Evolutionary conservation across 1,140 invertebrate genomes (phyloP), one percentile per base, ranked within the genome.

Genomic region (Drosophila busckii): DNA sequence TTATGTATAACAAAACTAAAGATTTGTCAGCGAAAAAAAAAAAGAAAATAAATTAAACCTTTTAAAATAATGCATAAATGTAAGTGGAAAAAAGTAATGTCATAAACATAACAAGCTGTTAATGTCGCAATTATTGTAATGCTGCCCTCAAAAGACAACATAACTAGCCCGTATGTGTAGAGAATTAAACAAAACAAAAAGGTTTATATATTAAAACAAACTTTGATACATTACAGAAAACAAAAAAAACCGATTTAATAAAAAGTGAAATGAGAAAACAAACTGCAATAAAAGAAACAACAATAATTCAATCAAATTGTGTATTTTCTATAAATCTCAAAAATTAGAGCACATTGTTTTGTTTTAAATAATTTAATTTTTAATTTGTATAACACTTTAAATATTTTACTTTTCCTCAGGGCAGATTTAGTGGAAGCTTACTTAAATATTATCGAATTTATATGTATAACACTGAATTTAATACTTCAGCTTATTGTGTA

Each of bases 161-260:
- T 45, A 28, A 54, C 52, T 73, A 73, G 67, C 62, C 68, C 40
- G 52, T 73, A 71, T 67, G 46, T 76, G 56, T 80, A 82, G 68
- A 65, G 41, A 68, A 73, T 65, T 73, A 82, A 75, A 22, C n/a
- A 53, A 35, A 53, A 48, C 48, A 78, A 45, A 49, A 53, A 62
- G 34, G 32, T 50, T 34, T 34, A 17, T n/a, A 45, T 59, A 65
- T 20, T 46, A 64, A 58, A 34, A 56, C 35, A 54, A 53, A 20
- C 75, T 80, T 80, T 80, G 73, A 80, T 80, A 78, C 73, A 50
- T 65, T 35, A 67, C 68, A 49, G 40, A 53, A 31, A 22, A 6
- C 12, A 40, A 46, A 45, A 61, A 19, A 34, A 50, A 53, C 34
- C 28, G 26, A 59, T 42, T 69, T 35, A 69, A 70, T 65, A 54